phyloP scores from a whole-genome alignment of 2,797 vertebrate species.

The Myotis pilosus region DNA sequence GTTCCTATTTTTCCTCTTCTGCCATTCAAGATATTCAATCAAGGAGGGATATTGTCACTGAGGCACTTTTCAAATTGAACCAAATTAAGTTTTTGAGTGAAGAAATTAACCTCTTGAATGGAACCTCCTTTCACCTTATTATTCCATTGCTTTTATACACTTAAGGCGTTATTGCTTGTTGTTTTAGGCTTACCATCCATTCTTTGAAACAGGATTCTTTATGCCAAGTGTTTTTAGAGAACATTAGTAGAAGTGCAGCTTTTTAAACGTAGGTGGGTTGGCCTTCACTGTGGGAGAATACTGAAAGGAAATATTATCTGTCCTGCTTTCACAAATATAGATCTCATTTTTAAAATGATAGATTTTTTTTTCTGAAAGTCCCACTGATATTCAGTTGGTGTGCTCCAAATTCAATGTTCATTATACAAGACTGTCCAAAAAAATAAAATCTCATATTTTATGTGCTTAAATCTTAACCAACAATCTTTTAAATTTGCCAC shows the following conservation, averaged over 20 bases:
- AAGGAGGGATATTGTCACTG: background rate
- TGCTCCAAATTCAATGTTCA: constrained; percentile 12
- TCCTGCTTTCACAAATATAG: background rate
- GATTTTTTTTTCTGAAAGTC: background rate
- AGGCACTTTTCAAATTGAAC: constrained; percentile 11
- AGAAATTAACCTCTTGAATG: constrained; percentile 13
- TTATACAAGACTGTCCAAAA: constrained; percentile 19
- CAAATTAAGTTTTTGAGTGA: background rate
- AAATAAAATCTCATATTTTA: background rate
- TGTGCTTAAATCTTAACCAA: background rate
- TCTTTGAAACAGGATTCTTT: background rate
- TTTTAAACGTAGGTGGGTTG: background rate
- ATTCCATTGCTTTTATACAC: background rate
- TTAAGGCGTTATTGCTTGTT: background rate
- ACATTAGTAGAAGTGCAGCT: background rate
- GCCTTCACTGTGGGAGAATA: background rate
- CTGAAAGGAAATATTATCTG: background rate
- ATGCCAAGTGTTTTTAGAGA: background rate
- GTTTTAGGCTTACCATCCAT: background rate
- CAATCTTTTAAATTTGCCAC: background rate
- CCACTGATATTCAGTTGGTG: constrained; percentile 56
- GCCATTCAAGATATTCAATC: background rate
- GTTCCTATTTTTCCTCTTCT: background rate
- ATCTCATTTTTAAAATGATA: background rate
- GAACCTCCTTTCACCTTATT: constrained; percentile 22